Percentiles rank a stretch among this genome's conserved stretches.
These are phyloP conservation scores for Cyclura pinguis DNA, from an alignment of 2,797 vertebrate genomes.

Conservation along the genomic window DNA sequence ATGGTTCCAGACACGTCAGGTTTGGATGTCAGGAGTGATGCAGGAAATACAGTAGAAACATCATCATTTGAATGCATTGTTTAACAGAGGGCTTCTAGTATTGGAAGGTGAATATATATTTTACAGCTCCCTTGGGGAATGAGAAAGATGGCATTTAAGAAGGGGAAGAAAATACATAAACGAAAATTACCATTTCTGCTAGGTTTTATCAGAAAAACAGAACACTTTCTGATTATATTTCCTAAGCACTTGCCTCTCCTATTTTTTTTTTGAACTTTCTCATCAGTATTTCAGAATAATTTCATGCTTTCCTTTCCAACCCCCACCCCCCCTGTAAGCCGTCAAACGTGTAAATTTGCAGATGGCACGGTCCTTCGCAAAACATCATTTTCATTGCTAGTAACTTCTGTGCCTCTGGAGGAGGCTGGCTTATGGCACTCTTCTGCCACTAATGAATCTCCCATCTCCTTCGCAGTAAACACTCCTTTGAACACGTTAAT, in stretches of 20 bases:
- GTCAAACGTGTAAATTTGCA: slow-evolving; percentile 70
- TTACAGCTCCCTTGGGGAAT: slow-evolving; percentile 49
- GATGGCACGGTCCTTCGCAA: slow-evolving; percentile 68
- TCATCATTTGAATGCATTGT: slow-evolving; percentile 50
- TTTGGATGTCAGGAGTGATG: slow-evolving; percentile 24
- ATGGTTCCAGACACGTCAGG: slow-evolving; percentile 18
- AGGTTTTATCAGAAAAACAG: slow-evolving; percentile 37
- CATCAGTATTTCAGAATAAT: slow-evolving; percentile 73
- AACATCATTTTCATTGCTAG: slow-evolving; percentile 67
- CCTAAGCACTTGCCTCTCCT: slow-evolving; percentile 45
- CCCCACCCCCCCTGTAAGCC: slow-evolving; percentile 47
- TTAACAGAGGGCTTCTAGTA: slow-evolving; percentile 44
- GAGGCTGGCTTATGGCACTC: slow-evolving; percentile 70
- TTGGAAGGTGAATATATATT: slow-evolving; percentile 53
- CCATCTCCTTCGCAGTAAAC: slow-evolving; percentile 70
- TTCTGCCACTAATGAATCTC: slow-evolving; percentile 71
- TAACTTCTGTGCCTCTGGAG: slow-evolving; percentile 75
- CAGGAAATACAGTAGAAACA: slow-evolving; percentile 48
- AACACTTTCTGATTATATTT: slow-evolving; percentile 61
- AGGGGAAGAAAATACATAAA: slow-evolving; percentile 24
- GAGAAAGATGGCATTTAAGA: slow-evolving; percentile 49
- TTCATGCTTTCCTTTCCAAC: slow-evolving; percentile 50
- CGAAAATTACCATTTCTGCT: slow-evolving; percentile 31
- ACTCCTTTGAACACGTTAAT: slow-evolving; percentile 64
- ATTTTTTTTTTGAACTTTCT: slow-evolving; percentile 61